Base-by-base conservation (phyloP, 1,140 invertebrate genomes). In the Drosophila repleta region DNA sequence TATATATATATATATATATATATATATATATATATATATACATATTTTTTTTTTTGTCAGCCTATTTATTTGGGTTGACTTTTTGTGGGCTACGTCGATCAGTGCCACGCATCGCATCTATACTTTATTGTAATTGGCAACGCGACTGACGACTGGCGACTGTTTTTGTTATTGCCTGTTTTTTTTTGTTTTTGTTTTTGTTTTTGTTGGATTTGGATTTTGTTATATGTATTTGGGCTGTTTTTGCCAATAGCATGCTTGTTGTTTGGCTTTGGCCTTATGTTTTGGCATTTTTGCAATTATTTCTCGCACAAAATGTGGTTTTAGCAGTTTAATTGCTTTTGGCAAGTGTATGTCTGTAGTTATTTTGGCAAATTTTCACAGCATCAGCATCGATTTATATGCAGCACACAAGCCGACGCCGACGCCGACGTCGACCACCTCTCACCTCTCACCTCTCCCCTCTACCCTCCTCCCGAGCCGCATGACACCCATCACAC, bases 301-400 rank as follows among this genome's bases (percentile, higher is more conserved):
- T 88, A 88, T 88, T 88, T 88, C 79, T 89, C 83, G 83, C 83
- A 88, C 83, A 88, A 88, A 88, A 88, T 88, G 83, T 88, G 83
- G 83, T 88, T 88, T 88, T 88, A 88, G 83, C 83, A 88, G 83
- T 88, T 88, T 88, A 88, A 88, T 88, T 88, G 84, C 83, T 88
- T 88, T 88, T 88, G 83, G 51, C 83, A 81, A 76, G 75, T 62
- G 15, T 67, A 43, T 82, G 75, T 87, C 71, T 74, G 83, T 77
- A 88, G 83, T 88, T 88, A 88, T 88, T 88, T 88, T 88, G 68
- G 72, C 83, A 88, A 88, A 88, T 88, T 88, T 88, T 88, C 83
- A 88, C 83, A 88, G 63, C 81, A 80, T 85, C 79, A 88, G 83
- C 83, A 79, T 88, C 83, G 83, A 88, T 88, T 88, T 88, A 88